Conservation (phyloP, 2,113 vertebrate genomes). For the Calidris pygmaea region DNA sequence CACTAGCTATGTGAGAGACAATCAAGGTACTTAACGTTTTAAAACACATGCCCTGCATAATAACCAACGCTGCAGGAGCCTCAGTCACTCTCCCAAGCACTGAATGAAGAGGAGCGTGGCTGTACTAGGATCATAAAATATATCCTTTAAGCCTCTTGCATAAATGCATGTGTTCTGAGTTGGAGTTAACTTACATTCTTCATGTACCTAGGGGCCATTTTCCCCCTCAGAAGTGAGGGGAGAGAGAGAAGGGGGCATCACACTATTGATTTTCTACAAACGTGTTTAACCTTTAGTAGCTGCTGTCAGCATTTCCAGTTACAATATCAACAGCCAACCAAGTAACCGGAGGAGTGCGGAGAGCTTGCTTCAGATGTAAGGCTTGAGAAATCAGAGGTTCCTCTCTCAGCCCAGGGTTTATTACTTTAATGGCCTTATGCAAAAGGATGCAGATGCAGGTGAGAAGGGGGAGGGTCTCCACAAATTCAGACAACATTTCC, state of each 20-base stretch:
- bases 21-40: slow-evolving; percentile 55
- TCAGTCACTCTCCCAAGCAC: not conserved
- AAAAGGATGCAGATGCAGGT: not conserved
- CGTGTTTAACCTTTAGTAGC: not conserved
- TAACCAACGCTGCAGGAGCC: not conserved
- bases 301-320: not conserved
- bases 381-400: not conserved
- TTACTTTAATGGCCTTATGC: accelerated
- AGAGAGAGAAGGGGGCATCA: not conserved
- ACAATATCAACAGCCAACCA: not conserved
- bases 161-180: not conserved
- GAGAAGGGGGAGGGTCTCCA: not conserved
- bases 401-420: not conserved
- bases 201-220: not conserved
- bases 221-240: not conserved
- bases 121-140: not conserved
- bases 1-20: slow-evolving; percentile 43
- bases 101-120: not conserved
- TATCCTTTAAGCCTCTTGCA: slow-evolving; percentile 8
- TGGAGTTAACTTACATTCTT: not conserved
- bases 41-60: slow-evolving; percentile 46
- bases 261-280: not conserved
- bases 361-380: not conserved
- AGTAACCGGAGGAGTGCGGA: not conserved
- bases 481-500: not conserved